A percentile compares a stretch with the other conserved stretches of the same genome.
phyloP scores from a whole-genome alignment of 1,140 invertebrate genomes.

The Pentalonia nigronervosa region DNA sequence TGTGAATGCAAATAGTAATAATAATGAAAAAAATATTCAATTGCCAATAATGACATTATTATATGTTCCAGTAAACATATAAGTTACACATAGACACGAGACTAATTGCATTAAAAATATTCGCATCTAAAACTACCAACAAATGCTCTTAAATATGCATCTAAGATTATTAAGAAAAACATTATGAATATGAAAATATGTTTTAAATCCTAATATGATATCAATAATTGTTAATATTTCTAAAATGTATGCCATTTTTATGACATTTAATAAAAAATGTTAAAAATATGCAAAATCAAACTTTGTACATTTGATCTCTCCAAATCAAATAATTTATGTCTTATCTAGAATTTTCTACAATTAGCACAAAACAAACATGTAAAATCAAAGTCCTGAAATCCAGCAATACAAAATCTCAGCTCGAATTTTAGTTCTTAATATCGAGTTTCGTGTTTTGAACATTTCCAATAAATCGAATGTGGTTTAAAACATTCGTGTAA shows the following conservation, averaged over 20 bases:
- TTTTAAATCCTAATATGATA: neutral
- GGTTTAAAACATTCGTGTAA: neutral
- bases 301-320: neutral
- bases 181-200: neutral
- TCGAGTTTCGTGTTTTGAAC: neutral
- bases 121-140: no score
- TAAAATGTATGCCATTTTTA: neutral
- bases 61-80: neutral
- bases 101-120: no score
- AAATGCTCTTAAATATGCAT: no score
- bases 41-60: neutral
- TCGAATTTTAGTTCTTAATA: neutral
- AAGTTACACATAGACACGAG: neutral
- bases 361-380: neutral
- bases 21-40: neutral
- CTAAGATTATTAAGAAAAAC: neutral
- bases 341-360: neutral
- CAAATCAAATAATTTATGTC: neutral
- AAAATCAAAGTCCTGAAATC: neutral
- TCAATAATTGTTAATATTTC: neutral
- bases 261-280: neutral
- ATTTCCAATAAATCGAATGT: neutral
- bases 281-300: neutral
- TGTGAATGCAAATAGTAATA: no score
- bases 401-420: no score